These are phyloP conservation scores for Callipepla californica DNA, from an alignment of 2,113 vertebrate genomes.

Conservation along the genomic window DNA sequence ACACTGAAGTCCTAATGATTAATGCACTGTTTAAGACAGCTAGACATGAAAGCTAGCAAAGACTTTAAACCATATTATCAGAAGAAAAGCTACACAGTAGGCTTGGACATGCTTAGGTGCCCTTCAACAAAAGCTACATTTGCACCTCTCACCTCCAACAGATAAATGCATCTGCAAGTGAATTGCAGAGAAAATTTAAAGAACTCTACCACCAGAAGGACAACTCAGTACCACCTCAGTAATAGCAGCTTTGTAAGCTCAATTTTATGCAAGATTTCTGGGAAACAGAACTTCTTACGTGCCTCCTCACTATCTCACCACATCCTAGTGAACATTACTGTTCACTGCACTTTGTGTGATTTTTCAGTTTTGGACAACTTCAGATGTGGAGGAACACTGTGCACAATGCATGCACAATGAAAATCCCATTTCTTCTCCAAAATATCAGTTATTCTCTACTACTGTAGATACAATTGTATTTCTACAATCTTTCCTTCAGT, in stretches of 20 bases:
- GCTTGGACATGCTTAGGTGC: rapidly evolving
- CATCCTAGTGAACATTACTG: neutral
- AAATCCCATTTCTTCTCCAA: neutral
- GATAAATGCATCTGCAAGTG: neutral
- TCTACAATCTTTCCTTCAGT: neutral
- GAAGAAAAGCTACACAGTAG: neutral
- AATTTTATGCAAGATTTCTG: neutral
- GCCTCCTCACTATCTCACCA: neutral
- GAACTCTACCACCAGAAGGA: neutral
- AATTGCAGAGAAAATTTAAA: neutral
- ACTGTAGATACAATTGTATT: neutral
- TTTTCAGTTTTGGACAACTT: neutral
- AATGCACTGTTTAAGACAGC: neutral
- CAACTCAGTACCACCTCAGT: neutral
- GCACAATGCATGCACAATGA: neutral
- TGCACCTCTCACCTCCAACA: neutral
- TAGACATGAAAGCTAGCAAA: neutral
- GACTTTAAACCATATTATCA: neutral
- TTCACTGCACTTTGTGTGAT: neutral
- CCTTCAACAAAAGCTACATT: neutral
- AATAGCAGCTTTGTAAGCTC: neutral
- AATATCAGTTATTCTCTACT: neutral
- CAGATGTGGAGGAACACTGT: neutral
- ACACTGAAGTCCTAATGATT: neutral
- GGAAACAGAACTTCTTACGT: neutral